Percentiles rank a stretch among this genome's conserved stretches.
phyloP scores from a whole-genome alignment of 1,140 invertebrate species.

The Lucilia cuprina region DNA sequence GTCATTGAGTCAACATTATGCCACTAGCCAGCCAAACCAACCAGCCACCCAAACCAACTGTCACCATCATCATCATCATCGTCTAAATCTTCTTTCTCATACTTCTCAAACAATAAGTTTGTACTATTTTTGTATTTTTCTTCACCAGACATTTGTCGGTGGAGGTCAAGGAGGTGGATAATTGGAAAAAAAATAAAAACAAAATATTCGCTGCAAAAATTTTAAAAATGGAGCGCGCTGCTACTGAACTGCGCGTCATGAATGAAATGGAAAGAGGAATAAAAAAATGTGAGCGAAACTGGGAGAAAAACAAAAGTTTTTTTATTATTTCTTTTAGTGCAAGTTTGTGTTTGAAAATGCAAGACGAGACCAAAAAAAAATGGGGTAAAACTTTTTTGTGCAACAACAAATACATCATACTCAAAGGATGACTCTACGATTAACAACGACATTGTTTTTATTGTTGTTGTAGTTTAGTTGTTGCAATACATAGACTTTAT shows the following conservation, averaged over 20 bases:
- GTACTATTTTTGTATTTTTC: not conserved
- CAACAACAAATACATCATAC: not conserved
- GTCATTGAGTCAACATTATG: not conserved
- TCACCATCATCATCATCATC: not conserved
- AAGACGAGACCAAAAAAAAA: not conserved
- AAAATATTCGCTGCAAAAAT: constrained; percentile 23
- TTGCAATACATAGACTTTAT: not conserved
- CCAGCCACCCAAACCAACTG: not conserved
- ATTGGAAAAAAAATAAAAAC: not conserved
- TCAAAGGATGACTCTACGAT: not conserved
- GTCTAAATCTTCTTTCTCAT: not conserved
- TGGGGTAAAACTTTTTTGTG: constrained; percentile 11
- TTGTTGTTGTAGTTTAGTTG: constrained; percentile 6
- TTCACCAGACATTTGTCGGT: not conserved
- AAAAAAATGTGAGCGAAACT: not conserved
- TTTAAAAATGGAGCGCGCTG: constrained; percentile 13
- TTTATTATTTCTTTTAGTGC: not conserved
- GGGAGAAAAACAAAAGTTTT: constrained; percentile 18
- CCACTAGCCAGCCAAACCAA: not conserved
- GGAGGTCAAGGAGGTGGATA: constrained; percentile 32
- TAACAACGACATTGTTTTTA: not conserved
- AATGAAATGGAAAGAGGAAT: constrained; percentile 13
- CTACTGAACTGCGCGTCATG: constrained; percentile 16
- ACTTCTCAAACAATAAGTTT: not conserved
- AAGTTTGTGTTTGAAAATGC: not conserved